phyloP scores from a whole-genome alignment of 2,888 invertebrate species.

The Muschampia plurimacula region DNA sequence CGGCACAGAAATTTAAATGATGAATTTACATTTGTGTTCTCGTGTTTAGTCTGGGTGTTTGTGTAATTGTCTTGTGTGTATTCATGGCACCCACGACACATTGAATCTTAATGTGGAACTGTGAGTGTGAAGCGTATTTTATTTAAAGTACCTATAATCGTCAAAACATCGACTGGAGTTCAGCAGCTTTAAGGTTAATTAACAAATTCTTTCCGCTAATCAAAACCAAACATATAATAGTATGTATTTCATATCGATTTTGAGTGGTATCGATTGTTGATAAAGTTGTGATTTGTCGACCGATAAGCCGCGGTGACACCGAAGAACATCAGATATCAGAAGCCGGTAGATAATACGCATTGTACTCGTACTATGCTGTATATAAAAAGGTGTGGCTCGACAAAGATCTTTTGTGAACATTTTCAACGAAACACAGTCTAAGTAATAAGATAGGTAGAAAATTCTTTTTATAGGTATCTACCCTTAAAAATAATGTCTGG shows the following conservation, averaged over 20 bases:
- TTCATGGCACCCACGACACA: too few relatives aligned
- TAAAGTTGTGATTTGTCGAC: slow-evolving; percentile 52
- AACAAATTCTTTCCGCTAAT: not conserved
- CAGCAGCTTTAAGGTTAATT: too few relatives aligned
- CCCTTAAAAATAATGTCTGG: too few relatives aligned
- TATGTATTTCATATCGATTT: not conserved
- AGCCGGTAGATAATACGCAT: slow-evolving; percentile 13
- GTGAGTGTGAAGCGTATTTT: too few relatives aligned
- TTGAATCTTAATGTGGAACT: too few relatives aligned
- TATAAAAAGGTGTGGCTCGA: slow-evolving; percentile 15
- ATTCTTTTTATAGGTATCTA: not conserved
- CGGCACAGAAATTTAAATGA: too few relatives aligned
- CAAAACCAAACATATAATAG: slow-evolving; percentile 5
- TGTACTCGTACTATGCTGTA: not conserved
- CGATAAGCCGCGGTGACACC: slow-evolving; percentile 55
- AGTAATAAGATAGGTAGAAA: not conserved
- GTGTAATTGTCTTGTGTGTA: too few relatives aligned
- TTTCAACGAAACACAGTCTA: not conserved
- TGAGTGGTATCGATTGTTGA: slow-evolving; percentile 54
- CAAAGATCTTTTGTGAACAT: not conserved
- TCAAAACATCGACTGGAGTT: too few relatives aligned
- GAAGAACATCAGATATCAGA: slow-evolving; percentile 47
- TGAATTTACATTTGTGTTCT: too few relatives aligned
- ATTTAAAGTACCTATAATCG: too few relatives aligned
- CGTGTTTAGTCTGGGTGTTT: too few relatives aligned